Evolutionary conservation across 2,797 vertebrate genomes (phyloP), one percentile per base, ranked within the genome.

Genomic region (Falco concolor): DNA sequence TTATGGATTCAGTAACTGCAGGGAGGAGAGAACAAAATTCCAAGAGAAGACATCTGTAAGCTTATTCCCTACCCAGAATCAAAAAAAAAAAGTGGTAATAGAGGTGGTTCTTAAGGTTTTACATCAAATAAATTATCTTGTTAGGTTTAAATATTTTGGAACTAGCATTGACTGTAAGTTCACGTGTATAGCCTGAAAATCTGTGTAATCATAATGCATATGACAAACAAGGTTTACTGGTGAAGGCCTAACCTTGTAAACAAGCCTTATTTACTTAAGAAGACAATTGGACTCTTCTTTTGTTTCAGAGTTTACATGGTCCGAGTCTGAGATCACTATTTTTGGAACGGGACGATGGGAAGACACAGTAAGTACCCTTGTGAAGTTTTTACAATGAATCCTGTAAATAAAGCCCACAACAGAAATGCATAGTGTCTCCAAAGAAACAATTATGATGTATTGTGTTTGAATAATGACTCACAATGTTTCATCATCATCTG

Each of bases 271-370:
- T 95, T 94, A 84, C 32, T 63, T 36, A 54, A 74, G 40, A 90
- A 54, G 63, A 93, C 94, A 96, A 90, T 84, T n/a, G 63, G 30
- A 44, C n/a, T 84, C 38, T 68, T 94, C 73, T 83, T 95, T 90
- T 79, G 63, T 95, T 86, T 87, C 61, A 84, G 34, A 90, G 74
- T 95, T 97, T 93, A 89, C 85, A 59, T 90, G 70, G 22, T 78
- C 89, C 74, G 78, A 80, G 53, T 34, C 63, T 95, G 85, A 95
- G 88, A 74, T 91, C 88, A 91, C 81, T 93, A 83, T 57, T 95
- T 94, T 89, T 94, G 19, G 93, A 77, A 91, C 64, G 53, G 64
- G 81, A 54, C 68, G 67, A 80, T 64, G 18, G 40, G 74, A 94
- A 93, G 76, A 95, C 49, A 84, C 36, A 79, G 28, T n/a, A 68